Conservation (phyloP, 2,113 vertebrate species). For the Xiphophorus couchianus region DNA sequence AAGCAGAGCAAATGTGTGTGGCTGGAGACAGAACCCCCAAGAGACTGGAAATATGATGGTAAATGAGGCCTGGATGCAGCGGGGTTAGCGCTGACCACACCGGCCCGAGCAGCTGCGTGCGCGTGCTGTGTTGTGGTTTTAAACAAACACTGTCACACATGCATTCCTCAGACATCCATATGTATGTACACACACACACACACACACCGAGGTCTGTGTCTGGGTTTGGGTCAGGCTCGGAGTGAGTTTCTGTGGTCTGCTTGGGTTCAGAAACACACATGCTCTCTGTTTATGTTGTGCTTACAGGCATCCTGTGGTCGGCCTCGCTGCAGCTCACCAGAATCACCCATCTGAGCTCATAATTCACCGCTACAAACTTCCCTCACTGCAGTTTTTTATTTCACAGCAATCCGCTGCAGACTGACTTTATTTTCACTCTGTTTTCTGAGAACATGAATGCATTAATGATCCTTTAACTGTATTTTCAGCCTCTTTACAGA, state of each 20-base stretch:
- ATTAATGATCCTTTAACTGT: not conserved
- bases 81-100: conserved; percentile 61
- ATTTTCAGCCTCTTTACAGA: not conserved
- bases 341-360: conserved; percentile 16
- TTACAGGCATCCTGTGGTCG: conserved; percentile 60
- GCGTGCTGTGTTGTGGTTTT: conserved; percentile 62
- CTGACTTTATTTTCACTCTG: not conserved
- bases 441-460: conserved; percentile 3
- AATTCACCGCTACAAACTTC: not conserved
- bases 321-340: conserved; percentile 14
- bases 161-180: conserved; percentile 31
- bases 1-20: conserved; percentile 43
- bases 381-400: not conserved
- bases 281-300: conserved; percentile 65
- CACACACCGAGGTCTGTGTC: conserved; percentile 17
- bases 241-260: conserved; percentile 51
- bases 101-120: conserved; percentile 55
- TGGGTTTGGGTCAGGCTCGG: conserved; percentile 41
- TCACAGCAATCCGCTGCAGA: not conserved
- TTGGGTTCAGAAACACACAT: conserved; percentile 55
- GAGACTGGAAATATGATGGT: conserved; percentile 39
- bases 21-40: conserved; percentile 24
- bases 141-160: conserved; percentile 59
- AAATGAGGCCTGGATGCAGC: conserved; percentile 37
- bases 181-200: conserved; percentile 5